These are phyloP conservation scores for Sylvilagus floridanus DNA, from an alignment of 2,797 vertebrate species.

Conservation along the genomic window DNA sequence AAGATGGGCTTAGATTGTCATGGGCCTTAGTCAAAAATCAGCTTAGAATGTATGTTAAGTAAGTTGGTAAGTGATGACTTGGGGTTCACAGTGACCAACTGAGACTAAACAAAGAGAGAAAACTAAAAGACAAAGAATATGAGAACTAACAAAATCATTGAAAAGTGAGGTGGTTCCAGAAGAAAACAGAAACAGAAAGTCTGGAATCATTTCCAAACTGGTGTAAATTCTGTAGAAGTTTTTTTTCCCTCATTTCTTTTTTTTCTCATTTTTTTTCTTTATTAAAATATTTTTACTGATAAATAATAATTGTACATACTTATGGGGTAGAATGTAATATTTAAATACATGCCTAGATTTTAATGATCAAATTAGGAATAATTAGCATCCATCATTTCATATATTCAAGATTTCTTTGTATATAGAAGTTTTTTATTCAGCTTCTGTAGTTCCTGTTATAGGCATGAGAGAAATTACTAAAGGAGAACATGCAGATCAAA, in stretches of 20 bases:
- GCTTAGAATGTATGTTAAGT: not conserved
- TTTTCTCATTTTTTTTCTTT: too few species aligned
- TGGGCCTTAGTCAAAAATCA: not conserved
- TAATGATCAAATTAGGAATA: too few species aligned
- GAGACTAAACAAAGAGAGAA: not conserved
- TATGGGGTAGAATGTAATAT: too few species aligned
- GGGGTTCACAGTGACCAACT: not conserved
- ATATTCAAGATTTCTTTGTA: not conserved
- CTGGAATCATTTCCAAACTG: not conserved
- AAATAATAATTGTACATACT: too few species aligned
- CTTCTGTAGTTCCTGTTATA: not conserved
- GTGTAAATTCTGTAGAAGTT: not conserved
- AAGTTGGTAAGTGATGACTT: not conserved
- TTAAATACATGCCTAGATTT: too few species aligned
- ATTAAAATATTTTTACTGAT: too few species aligned
- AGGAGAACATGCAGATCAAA: not conserved
- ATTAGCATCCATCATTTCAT: too few species aligned
- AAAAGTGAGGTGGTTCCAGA: not conserved
- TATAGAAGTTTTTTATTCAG: not conserved
- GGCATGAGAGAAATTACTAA: not conserved
- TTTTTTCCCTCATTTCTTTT: not conserved
- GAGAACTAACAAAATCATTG: not conserved
- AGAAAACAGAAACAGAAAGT: not conserved
- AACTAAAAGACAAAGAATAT: not conserved
- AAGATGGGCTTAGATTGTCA: not conserved